A percentile compares a stretch with the other conserved stretches of the same genome.
phyloP scores from a whole-genome alignment of 2,113 vertebrate genomes.

The Trematomus loennbergii region DNA sequence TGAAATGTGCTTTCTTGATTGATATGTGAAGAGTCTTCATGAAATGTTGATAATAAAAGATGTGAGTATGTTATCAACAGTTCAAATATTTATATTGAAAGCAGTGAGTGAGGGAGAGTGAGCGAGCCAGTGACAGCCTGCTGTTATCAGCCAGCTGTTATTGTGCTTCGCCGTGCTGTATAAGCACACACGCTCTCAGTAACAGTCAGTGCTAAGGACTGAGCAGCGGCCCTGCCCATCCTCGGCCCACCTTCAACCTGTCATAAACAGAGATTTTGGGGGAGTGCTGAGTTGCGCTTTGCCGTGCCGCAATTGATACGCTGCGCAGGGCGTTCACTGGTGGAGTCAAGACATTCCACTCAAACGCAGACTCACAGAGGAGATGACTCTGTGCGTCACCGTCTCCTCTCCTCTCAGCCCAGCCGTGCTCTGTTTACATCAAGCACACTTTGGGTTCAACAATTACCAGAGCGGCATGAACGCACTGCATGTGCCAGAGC shows the following conservation, averaged over 20 bases:
- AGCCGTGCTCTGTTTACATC: slow-evolving; percentile 60
- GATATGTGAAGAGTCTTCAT: slow-evolving; percentile 6
- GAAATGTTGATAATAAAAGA: slow-evolving; percentile 11
- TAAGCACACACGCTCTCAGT: slow-evolving; percentile 85
- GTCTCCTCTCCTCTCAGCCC: slow-evolving; percentile 43
- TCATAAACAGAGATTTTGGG: slow-evolving; percentile 76
- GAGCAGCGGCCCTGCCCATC: slow-evolving; percentile 69
- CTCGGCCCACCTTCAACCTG: slow-evolving; percentile 72
- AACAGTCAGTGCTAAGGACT: slow-evolving; percentile 88
- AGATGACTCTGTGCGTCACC: slow-evolving; percentile 49
- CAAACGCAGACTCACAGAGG: slow-evolving; percentile 46
- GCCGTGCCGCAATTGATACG: slow-evolving; percentile 46
- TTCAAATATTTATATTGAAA: slow-evolving; percentile 43
- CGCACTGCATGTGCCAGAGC: slow-evolving; percentile 29
- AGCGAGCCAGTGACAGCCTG: slow-evolving; percentile 67
- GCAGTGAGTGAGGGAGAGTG: slow-evolving; percentile 22
- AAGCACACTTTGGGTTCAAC: slow-evolving; percentile 60
- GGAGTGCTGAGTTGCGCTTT: slow-evolving; percentile 71
- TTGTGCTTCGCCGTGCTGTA: slow-evolving; percentile 76
- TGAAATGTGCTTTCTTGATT: not conserved
- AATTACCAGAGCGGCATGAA: slow-evolving; percentile 60
- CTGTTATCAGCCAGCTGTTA: slow-evolving; percentile 84
- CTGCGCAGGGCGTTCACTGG: slow-evolving; percentile 65
- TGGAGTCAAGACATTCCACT: slow-evolving; percentile 71
- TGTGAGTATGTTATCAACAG: not conserved